These are phyloP conservation scores for Phocoena sinus DNA, from an alignment of 2,113 vertebrate species.

Conservation along the genomic window DNA sequence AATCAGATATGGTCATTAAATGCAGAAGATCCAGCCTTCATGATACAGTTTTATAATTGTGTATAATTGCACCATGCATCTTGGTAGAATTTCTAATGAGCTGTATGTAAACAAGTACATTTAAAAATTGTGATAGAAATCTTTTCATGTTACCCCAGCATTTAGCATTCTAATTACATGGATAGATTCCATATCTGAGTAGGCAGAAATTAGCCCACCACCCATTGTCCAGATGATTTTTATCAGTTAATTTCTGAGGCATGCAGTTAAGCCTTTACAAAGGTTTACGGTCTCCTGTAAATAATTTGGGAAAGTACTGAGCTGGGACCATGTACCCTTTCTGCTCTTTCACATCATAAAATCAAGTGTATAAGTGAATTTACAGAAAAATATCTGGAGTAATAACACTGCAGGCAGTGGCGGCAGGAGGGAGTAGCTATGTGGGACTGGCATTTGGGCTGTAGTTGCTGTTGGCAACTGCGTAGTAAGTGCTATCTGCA, in stretches of 20 bases:
- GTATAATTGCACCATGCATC: constrained; percentile 65
- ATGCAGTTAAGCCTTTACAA: not conserved
- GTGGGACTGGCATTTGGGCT: not conserved
- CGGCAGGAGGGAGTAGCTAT: not conserved
- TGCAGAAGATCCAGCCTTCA: constrained; percentile 64
- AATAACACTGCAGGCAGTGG: constrained; percentile 42
- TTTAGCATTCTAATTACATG: constrained; percentile 53
- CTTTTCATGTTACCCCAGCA: constrained; percentile 24
- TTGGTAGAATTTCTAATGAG: constrained; percentile 67
- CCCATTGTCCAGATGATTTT: constrained; percentile 30
- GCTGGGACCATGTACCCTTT: not conserved
- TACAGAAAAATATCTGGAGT: constrained; percentile 50
- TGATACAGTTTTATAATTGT: constrained; percentile 71
- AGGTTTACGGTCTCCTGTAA: constrained; percentile 7
- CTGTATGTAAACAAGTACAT: constrained; percentile 55
- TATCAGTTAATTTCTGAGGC: constrained; percentile 6
- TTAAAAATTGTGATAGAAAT: constrained; percentile 65
- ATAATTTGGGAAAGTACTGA: constrained; percentile 41
- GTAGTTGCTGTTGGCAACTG: not conserved
- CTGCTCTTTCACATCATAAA: constrained; percentile 32
- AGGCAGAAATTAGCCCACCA: constrained; percentile 57
- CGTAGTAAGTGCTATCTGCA: not conserved
- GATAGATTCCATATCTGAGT: constrained; percentile 35
- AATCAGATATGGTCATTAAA: constrained; percentile 76
- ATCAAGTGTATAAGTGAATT: not conserved